These are phyloP conservation scores for Drosophila persimilis DNA, from an alignment of 1,140 invertebrate species.

Conservation along the genomic window DNA sequence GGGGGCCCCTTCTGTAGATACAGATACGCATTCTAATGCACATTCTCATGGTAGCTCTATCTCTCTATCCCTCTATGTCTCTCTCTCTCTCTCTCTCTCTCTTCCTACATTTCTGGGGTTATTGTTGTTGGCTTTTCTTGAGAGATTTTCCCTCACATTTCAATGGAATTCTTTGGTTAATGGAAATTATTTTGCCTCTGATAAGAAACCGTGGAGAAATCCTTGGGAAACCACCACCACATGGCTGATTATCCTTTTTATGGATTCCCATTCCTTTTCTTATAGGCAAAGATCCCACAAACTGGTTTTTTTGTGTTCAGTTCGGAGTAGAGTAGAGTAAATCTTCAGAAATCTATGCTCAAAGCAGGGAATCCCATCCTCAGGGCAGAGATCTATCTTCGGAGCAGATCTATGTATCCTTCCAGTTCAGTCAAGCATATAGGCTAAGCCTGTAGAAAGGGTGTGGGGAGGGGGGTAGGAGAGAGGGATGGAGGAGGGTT, in stretches of 20 bases:
- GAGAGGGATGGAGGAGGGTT: too few relatives aligned
- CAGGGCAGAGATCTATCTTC: conserved; percentile 1
- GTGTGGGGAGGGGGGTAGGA: too few relatives aligned
- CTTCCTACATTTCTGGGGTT: conserved; percentile 22
- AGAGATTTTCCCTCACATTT: conserved; percentile 19
- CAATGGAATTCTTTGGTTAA: conserved; percentile 30
- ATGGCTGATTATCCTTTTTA: conserved; percentile 3
- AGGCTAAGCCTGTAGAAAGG: too few relatives aligned
- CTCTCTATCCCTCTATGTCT: background rate
- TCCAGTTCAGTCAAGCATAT: too few relatives aligned
- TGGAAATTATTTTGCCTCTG: conserved; percentile 40
- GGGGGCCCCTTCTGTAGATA: conserved; percentile 50
- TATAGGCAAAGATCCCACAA: conserved; percentile 27
- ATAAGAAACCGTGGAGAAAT: conserved; percentile 42
- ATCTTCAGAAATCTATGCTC: conserved; percentile 13
- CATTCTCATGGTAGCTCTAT: conserved; percentile 33
- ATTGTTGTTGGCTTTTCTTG: conserved; percentile 25
- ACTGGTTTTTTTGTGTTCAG: conserved; percentile 24
- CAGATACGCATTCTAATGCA: conserved; percentile 28
- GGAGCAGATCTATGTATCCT: too few relatives aligned
- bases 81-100: background rate
- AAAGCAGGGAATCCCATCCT: too few relatives aligned
- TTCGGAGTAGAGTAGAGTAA: background rate
- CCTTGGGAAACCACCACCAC: background rate
- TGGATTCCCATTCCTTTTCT: background rate